phyloP scores from a whole-genome alignment of 2,888 invertebrate species.

The Lucinisca nassula region DNA sequence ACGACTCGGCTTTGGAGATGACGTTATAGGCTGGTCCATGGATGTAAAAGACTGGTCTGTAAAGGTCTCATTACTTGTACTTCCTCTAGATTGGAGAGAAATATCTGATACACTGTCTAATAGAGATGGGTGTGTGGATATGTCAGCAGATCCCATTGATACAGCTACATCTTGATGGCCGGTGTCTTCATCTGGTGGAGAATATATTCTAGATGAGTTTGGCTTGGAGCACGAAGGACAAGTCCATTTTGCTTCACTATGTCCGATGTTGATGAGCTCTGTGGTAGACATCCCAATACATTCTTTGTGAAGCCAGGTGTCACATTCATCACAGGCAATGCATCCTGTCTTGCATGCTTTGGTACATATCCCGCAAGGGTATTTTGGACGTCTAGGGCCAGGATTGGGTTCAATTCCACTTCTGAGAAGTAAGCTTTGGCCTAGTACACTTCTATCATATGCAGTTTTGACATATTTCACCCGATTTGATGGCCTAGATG shows the following conservation, averaged over 20 bases:
- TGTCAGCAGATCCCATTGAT: too few species aligned
- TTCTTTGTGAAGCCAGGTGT: conserved; percentile 42
- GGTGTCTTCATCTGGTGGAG: too few species aligned
- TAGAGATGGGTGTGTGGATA: too few species aligned
- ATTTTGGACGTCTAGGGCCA: conserved; percentile 37
- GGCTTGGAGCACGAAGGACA: conserved; percentile 36
- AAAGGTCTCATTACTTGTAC: too few species aligned
- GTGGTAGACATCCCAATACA: conserved; percentile 27
- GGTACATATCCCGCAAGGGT: conserved; percentile 24
- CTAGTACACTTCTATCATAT: background rate
- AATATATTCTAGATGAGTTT: conserved; percentile 27
- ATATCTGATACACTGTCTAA: too few species aligned
- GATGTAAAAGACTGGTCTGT: too few species aligned
- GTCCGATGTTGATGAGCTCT: conserved; percentile 25
- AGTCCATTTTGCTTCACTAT: conserved; percentile 33
- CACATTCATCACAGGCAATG: conserved; percentile 51
- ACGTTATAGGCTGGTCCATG: too few species aligned
- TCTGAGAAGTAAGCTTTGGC: background rate
- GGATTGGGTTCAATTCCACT: conserved; percentile 52
- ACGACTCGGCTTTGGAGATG: too few species aligned
- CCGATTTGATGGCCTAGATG: too few species aligned
- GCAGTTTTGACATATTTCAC: background rate
- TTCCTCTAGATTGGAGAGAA: too few species aligned
- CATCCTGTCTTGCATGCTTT: conserved; percentile 19
- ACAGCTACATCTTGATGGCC: too few species aligned